Conservation (phyloP, 2,113 vertebrate genomes). For the Esox niger region DNA sequence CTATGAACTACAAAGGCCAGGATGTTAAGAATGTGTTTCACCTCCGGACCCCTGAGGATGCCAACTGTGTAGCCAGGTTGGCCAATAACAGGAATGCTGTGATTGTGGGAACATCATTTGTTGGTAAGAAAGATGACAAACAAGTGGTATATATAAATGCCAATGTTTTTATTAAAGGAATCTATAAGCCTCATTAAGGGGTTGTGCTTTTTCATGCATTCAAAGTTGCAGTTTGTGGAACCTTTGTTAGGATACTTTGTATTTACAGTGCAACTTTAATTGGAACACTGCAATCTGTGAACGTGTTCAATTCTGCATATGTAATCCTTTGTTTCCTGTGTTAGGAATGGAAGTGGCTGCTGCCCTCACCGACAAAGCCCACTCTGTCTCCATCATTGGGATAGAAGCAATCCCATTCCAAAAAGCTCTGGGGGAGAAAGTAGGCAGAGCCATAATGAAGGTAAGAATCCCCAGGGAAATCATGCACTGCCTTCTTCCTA, state of each 20-base stretch:
- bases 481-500: slow-evolving; percentile 23
- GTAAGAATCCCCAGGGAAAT: slow-evolving; percentile 63
- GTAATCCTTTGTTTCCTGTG: slow-evolving; percentile 17
- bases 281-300: background rate
- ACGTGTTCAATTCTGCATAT: background rate
- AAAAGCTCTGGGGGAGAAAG: slow-evolving; percentile 88
- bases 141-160: background rate
- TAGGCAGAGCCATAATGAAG: slow-evolving; percentile 94
- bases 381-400: slow-evolving; percentile 94
- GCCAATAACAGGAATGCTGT: slow-evolving; percentile 91
- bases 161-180: background rate
- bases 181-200: too few relatives aligned
- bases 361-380: slow-evolving; percentile 90
- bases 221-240: too few relatives aligned
- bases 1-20: slow-evolving; percentile 90
- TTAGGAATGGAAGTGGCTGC: slow-evolving; percentile 97
- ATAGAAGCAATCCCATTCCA: slow-evolving; percentile 89
- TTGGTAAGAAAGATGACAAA: slow-evolving; percentile 75
- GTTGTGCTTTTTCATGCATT: too few relatives aligned
- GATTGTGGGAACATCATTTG: slow-evolving; percentile 91
- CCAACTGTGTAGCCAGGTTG: slow-evolving; percentile 86
- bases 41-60: slow-evolving; percentile 88
- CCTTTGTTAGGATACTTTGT: background rate
- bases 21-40: slow-evolving; percentile 91
- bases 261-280: background rate